Evolutionary conservation across 2,888 invertebrate species (phyloP).

Genomic region (Sesia bembeciformis): DNA sequence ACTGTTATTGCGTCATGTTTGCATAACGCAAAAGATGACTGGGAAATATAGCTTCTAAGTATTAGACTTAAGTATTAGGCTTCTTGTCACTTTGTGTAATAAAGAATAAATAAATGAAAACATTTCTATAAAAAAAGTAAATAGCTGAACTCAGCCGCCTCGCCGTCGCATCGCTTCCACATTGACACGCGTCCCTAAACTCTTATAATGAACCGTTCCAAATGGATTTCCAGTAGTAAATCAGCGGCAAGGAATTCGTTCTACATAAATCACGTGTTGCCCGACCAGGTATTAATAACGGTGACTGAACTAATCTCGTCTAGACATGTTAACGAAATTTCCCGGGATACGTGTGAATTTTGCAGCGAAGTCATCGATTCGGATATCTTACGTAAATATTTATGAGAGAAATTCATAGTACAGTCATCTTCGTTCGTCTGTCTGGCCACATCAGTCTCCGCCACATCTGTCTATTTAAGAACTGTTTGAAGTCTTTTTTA

Average conservation of each 20-base stretch:
- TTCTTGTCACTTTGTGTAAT: not conserved
- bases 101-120: too few relatives aligned
- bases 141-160: not conserved
- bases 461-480: too few relatives aligned
- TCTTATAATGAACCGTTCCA: conserved; percentile 15
- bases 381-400: too few relatives aligned
- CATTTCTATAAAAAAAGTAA: not conserved
- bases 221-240: conserved; percentile 25
- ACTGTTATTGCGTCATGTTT: too few relatives aligned
- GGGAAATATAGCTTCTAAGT: not conserved
- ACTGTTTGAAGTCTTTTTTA: too few relatives aligned
- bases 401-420: too few relatives aligned
- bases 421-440: too few relatives aligned
- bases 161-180: conserved; percentile 8
- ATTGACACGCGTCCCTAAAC: conserved; percentile 2
- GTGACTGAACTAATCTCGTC: conserved; percentile 15
- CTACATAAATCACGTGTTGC: conserved; percentile 23
- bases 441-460: too few relatives aligned
- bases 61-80: not conserved
- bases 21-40: too few relatives aligned
- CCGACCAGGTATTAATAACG: conserved; percentile 22
- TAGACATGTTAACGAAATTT: not conserved
- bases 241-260: conserved; percentile 23
- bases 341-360: not conserved
- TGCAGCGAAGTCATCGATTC: not conserved